Base-by-base conservation (phyloP, 2,113 vertebrate species). In the Epinephelus moara region DNA sequence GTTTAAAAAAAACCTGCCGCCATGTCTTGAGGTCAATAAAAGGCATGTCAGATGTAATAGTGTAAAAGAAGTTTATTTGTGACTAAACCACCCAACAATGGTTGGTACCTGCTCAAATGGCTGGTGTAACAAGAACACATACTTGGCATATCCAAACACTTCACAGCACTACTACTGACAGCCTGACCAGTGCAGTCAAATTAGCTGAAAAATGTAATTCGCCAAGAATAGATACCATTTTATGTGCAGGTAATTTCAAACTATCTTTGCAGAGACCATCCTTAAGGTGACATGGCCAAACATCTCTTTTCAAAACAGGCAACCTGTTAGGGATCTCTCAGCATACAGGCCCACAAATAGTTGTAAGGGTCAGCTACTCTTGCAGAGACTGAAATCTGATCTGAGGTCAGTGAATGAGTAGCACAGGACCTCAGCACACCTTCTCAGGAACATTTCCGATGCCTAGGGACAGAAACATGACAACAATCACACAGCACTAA, bases 341-440 rank as follows among this genome's bases (percentile, higher is more conserved):
- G 75, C 50, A 68, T 27, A 77, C 74, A 62, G 73, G 47, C 77
- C 74, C 59, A 70, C 84, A 85, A 92, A 88, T 70, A 70, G 84
- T 81, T 70, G 66, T 47, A 83, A 87, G 87, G 82, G 90, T 88
- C 90, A 89, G 71, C 85, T 77, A 71, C 67, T 70, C 71, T 75
- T 76, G 60, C 77, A 87, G 69, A 80, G 68, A 53, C 72, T 88
- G 92, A 92, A 90, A 94, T 63, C 45, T 79, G 87, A 93, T 89
- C 89, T 60, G 74, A 74, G 83, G 82, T 76, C 85, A 79, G 63
- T 81, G 52, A 74, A 85, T 80, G 64, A 68, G 83, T 49, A 49
- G 63, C 50, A 56, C 30, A 15, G 67, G 69, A 70, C 76, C 72
- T 63, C 55, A 56, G 57, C 81, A 91, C 75, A 85, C 53, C 66